A percentile compares a stretch with the other conserved stretches of the same genome.
phyloP scores from a whole-genome alignment of 2,797 vertebrate species.

The Strix occidentalis region DNA sequence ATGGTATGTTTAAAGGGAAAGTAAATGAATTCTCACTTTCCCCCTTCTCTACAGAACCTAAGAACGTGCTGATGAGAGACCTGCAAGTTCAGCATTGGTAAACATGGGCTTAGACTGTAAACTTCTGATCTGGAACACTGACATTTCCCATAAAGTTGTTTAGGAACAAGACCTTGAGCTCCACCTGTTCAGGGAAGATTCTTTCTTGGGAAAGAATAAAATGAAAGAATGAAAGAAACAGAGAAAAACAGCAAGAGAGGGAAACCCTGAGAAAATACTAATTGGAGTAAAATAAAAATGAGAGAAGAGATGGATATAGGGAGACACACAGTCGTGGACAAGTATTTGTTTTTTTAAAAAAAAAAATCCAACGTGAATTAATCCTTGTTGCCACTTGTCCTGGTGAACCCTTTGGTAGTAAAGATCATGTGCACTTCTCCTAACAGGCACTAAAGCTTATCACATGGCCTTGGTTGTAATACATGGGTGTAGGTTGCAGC shows the following conservation, averaged over 20 bases:
- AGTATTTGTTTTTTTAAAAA: background rate
- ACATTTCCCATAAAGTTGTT: background rate
- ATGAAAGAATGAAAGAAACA: background rate
- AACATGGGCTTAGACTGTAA: background rate
- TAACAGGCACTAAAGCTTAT: background rate
- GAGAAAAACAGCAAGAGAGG: background rate
- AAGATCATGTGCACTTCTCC: background rate
- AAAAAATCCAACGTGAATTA: background rate
- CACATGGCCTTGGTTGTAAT: background rate
- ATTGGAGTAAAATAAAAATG: background rate
- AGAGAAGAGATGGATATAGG: background rate
- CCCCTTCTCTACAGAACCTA: background rate
- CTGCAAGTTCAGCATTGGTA: background rate
- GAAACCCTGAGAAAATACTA: background rate
- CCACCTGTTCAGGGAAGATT: background rate
- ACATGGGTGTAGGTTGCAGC: background rate
- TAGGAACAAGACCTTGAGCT: background rate
- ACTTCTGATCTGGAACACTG: background rate
- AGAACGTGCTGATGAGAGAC: background rate
- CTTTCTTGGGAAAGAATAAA: background rate
- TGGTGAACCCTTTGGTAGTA: background rate
- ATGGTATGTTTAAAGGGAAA: background rate
- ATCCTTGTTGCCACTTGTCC: background rate
- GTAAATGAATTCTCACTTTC: background rate
- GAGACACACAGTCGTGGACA: background rate